A percentile compares a stretch with the other conserved stretches of the same genome.
Evolutionary conservation across 2,113 vertebrate species (phyloP).

Genomic region (Edolisoma coerulescens): DNA sequence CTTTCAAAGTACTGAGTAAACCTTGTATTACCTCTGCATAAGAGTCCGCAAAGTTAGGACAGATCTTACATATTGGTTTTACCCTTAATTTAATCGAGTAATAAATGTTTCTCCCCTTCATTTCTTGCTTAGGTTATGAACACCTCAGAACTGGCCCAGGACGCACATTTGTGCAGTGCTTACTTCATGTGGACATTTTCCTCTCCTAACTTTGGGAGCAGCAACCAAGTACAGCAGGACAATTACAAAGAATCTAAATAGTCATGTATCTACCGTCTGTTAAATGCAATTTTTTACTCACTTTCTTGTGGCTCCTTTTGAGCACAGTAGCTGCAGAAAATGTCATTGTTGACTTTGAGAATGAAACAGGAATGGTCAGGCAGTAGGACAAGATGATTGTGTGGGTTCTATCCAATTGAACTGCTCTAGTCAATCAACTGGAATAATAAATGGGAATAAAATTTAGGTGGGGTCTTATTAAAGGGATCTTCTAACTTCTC

Average conservation of each 20-base stretch:
- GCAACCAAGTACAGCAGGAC: neutral
- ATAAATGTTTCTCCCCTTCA: neutral
- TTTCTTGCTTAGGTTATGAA: neutral
- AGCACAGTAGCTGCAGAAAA: neutral
- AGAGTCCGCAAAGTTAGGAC: neutral
- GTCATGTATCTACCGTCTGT: neutral
- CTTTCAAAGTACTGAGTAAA: neutral
- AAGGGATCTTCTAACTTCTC: neutral
- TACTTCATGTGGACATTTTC: neutral
- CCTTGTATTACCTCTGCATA: neutral
- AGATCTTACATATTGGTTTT: neutral
- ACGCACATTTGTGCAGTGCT: neutral
- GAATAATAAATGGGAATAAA: neutral
- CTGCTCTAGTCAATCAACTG: neutral
- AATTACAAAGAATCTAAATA: neutral
- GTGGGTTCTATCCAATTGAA: neutral
- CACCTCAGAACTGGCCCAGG: neutral
- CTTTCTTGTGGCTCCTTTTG: neutral
- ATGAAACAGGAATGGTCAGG: neutral
- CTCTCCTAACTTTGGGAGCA: neutral
- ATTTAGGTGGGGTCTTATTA: neutral
- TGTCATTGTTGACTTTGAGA: neutral
- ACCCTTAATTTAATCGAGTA: neutral
- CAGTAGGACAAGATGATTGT: neutral
- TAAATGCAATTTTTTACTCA: accelerated